These are phyloP conservation scores for Osedax fenrisi DNA, from an alignment of 2,888 invertebrate genomes.

Conservation along the genomic window DNA sequence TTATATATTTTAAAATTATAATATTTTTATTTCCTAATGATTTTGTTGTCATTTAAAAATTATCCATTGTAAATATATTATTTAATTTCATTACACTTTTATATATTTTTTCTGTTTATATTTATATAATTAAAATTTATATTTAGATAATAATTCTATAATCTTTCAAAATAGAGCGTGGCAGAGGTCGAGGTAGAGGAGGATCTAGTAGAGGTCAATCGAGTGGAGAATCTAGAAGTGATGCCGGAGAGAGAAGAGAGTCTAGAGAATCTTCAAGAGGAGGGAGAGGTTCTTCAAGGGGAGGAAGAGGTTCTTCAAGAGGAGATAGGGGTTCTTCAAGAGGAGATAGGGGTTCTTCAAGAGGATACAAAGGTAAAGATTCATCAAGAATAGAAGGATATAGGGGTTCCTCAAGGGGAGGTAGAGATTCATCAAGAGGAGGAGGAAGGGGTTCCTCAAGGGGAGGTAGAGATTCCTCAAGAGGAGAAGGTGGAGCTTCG, in stretches of 20 bases:
- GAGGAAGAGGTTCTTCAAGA: background rate
- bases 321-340: background rate
- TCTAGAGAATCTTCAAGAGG: background rate
- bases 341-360: background rate
- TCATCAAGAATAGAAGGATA: background rate
- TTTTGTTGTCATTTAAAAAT: too few relatives aligned
- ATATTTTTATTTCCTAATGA: too few relatives aligned
- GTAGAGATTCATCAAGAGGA: background rate
- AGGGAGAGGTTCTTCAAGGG: background rate
- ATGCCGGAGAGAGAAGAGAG: constrained; percentile 17
- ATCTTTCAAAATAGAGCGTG: too few relatives aligned
- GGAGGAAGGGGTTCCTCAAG: constrained; percentile 33
- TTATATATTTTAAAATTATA: too few relatives aligned
- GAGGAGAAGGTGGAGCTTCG: constrained; percentile 19
- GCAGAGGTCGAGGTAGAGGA: constrained; percentile 9
- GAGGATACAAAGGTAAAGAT: background rate
- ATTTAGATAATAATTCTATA: too few relatives aligned
- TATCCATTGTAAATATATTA: too few relatives aligned
- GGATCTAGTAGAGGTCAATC: background rate
- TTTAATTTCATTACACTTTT: too few relatives aligned
- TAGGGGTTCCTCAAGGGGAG: background rate
- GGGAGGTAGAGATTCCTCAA: constrained; percentile 36
- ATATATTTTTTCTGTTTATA: too few relatives aligned
- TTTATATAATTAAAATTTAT: too few relatives aligned
- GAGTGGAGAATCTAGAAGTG: constrained; percentile 12